Evolutionary conservation across 64 coral and sea anemone genomes (phyloP), one percentile per base, ranked within the genome.

Genomic region (Montipora cactus): DNA sequence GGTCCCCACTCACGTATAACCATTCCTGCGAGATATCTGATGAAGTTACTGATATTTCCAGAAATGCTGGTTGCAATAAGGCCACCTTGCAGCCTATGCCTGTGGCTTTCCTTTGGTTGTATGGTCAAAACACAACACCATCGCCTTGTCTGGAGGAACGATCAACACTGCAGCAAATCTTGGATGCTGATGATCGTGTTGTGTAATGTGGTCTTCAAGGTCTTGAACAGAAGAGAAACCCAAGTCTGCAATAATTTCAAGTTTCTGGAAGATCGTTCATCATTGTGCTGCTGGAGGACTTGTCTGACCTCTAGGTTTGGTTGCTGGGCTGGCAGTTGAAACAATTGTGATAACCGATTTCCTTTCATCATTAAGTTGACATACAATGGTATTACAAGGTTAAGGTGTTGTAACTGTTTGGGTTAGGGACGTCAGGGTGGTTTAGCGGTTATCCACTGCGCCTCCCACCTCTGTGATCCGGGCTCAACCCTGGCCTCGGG

Each of bases 81-180:
- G 7, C 53, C 88, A 5, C 88, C 88, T 3, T 79, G 53, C 0
- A 37, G 37, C 37, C 37, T 2, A 37, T 37, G 37, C 37, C 2
- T 37, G 37, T 37, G 37, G 37, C 37, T 90, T 67, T 90, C 77
- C 89, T 68, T 55, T 79, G 37, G 2, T 2, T 25, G 57, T 19
- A 14, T 67, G 5, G 5, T 23, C 19, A 47, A 90, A 90, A 47
- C 89, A 90, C 21, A 90, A 49, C 4, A 81, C 18, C 75, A 90
- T 23, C 9, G 89, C 13, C 49, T 80, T 90, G 66, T 90, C 64
- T 67, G 89, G 89, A 1, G 75, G 89, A 1, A 90, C 89, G 78
- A 89, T 89, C 78, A 90, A 8, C 2, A 90, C 77, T 69, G 64
- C 77, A 81, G 48, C 76, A 69, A 71, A 79, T 25, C 4, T 90